Conservation (phyloP, 2,113 vertebrate species). For the Eulacestoma nigropectus region DNA sequence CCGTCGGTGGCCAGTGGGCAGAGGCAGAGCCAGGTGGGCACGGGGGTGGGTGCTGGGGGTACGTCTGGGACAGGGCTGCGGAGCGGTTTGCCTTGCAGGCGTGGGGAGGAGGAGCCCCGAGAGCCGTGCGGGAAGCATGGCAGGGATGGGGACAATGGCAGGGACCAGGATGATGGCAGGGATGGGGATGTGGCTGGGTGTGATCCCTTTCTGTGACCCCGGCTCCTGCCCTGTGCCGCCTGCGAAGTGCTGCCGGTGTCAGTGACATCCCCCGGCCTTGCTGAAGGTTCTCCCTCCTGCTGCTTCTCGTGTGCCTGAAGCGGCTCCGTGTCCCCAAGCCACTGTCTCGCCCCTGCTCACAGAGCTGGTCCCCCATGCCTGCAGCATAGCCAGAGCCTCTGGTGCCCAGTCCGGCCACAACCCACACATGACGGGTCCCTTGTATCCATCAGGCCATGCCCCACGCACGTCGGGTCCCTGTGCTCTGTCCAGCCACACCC, state of each 20-base stretch:
- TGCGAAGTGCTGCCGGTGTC: not conserved
- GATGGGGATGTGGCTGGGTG: accelerated
- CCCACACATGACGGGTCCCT: accelerated
- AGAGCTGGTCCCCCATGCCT: accelerated
- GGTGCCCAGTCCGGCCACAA: not conserved
- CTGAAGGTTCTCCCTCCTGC: not conserved
- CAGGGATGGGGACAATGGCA: not conserved
- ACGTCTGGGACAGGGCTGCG: accelerated
- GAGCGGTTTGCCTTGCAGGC: not conserved
- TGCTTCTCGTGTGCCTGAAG: accelerated
- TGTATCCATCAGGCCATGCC: too few species aligned
- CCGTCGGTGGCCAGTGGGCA: not conserved
- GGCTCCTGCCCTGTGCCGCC: not conserved
- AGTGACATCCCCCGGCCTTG: not conserved
- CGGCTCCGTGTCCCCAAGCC: accelerated
- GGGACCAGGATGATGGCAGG: not conserved
- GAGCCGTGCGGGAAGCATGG: not conserved
- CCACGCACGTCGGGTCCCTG: not conserved
- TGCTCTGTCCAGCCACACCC: not conserved
- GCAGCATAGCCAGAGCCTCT: not conserved
- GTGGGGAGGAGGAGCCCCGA: not conserved
- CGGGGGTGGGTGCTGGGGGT: not conserved
- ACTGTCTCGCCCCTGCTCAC: accelerated
- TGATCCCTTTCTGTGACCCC: accelerated
- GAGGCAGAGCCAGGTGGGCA: not conserved